Evolutionary conservation across 2,797 vertebrate genomes (phyloP).

Genomic region (Enteromius unitaeniatus): DNA sequence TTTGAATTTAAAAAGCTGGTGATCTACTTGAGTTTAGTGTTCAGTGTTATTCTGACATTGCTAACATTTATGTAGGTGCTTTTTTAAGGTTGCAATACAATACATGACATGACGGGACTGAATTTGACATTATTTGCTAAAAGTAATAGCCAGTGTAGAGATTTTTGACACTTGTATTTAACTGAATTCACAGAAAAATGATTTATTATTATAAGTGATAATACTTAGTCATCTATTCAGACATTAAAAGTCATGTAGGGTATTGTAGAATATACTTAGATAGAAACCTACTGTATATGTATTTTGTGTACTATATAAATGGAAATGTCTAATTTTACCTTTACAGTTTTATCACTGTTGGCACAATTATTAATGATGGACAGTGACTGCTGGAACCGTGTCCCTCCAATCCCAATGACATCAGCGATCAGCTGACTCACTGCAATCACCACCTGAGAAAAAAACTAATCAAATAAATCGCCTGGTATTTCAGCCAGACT

Average conservation of each 20-base stretch:
- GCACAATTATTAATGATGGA: slow-evolving; percentile 99
- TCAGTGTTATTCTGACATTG: background rate
- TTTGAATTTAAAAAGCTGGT: slow-evolving; percentile 23
- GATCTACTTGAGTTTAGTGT: background rate
- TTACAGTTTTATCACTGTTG: slow-evolving; percentile 93
- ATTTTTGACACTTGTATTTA: background rate
- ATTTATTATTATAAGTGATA: background rate
- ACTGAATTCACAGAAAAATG: background rate
- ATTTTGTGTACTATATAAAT: background rate
- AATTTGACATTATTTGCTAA: background rate
- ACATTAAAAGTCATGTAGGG: background rate
- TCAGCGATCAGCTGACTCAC: slow-evolving; percentile 98
- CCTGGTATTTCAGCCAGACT: background rate
- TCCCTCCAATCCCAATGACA: slow-evolving; percentile 95
- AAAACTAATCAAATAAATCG: background rate
- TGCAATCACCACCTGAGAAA: slow-evolving; percentile 91
- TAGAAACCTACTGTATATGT: background rate
- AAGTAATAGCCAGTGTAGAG: background rate
- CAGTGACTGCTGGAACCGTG: slow-evolving; percentile 96
- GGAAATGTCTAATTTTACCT: slow-evolving; percentile 77
- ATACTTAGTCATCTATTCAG: background rate
- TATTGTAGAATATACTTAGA: background rate
- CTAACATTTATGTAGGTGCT: background rate
- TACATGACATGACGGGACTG: too few species aligned
- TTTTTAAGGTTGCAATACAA: too few species aligned